Evolutionary conservation across 2,888 invertebrate genomes (phyloP), one percentile per base, ranked within the genome.

Genomic region (Disparrhopalites patrizii): DNA sequence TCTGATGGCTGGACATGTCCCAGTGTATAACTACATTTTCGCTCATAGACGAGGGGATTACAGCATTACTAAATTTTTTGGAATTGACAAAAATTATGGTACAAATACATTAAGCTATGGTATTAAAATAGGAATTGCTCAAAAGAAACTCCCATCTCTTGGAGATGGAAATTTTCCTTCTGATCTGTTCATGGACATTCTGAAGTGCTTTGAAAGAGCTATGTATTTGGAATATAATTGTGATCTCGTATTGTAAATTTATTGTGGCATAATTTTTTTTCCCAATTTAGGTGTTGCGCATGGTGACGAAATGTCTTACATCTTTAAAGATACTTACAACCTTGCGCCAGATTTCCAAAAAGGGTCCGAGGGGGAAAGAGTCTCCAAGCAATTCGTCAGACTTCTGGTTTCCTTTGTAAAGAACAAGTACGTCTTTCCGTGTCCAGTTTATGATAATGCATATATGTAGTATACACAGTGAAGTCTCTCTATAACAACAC

Each of bases 21-120:
- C 81, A 1, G 77, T 83, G n/a, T 83, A 80, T 76, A 70, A 82
- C 56, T 83, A 83, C 68, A 79, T 79, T 71, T 82, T 84, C 68
- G 78, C 62, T 20, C n/a, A 55, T n/a, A 23, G 55, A 5, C 38
- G 62, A 36, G 43, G 43, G 18, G 62, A 62, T 43, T 62, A 54
- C 23, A 40, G 28, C 20, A 10, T 40, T 3, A 7, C 47, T n/a
- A 13, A 60, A 60, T 5, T 43, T 30, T 54, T 31, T 28, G 18
- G 33, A 10, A 31, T 54, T 31, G 30, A 54, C 3, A 33, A 23
- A n/a, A 54, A 54, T n/a, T 54, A 54, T 54, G 54, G 54, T 54
- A 23, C n/a, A n/a, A n/a, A n/a, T n/a, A n/a, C n/a, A n/a, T n/a
- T n/a, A n/a, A n/a, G n/a, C n/a, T n/a, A n/a, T n/a, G n/a, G n/a